phyloP scores from a whole-genome alignment of 2,113 vertebrate species.

The Ceyx cyanopectus region DNA sequence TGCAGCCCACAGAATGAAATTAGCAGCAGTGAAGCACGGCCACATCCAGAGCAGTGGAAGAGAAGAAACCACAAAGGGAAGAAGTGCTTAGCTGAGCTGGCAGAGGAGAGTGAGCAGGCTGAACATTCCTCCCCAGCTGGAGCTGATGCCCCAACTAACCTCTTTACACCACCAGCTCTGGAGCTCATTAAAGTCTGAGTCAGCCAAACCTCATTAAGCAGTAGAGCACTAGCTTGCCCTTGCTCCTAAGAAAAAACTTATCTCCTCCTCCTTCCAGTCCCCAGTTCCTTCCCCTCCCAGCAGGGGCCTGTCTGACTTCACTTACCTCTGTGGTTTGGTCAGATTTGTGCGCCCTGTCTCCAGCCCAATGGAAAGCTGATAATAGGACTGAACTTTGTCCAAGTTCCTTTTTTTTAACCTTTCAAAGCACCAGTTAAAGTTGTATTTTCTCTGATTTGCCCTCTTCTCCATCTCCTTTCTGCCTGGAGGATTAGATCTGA shows the following conservation, averaged over 20 bases:
- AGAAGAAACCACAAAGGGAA: not conserved
- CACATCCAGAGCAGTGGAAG: not conserved
- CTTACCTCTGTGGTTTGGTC: not conserved
- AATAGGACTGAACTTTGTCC: constrained; percentile 90
- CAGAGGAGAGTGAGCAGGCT: not conserved
- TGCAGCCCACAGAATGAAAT: not conserved
- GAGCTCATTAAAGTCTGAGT: not conserved
- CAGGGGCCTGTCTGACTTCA: not conserved
- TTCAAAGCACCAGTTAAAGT: not conserved
- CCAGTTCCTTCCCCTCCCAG: not conserved
- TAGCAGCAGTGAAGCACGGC: not conserved
- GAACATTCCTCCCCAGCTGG: not conserved
- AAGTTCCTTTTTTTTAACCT: constrained; percentile 84
- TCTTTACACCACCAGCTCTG: not conserved
- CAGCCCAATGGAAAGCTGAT: constrained; percentile 60
- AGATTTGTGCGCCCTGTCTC: not conserved
- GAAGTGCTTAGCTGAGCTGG: not conserved
- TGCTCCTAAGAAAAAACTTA: not conserved
- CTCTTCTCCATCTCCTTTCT: not conserved
- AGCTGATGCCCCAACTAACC: not conserved
- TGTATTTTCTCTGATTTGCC: not conserved
- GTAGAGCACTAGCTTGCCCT: not conserved
- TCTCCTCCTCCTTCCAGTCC: not conserved
- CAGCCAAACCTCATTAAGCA: not conserved
- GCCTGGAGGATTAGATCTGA: not conserved